A percentile compares a stretch with the other conserved stretches of the same genome.
phyloP scores from a whole-genome alignment of 1,140 invertebrate genomes.

The Drosophila prosaltans region DNA sequence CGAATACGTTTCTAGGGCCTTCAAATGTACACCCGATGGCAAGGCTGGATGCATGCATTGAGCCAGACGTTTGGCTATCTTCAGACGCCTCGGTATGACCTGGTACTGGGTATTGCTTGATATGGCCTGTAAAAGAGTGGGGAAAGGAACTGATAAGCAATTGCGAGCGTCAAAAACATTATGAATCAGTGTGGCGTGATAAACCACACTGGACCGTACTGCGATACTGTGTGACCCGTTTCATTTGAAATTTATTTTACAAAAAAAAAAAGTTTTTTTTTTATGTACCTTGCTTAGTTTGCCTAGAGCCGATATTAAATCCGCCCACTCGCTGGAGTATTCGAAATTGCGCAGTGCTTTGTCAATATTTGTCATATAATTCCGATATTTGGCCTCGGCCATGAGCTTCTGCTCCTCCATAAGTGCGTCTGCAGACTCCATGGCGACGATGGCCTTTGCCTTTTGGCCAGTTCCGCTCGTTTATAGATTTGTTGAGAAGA shows the following conservation, averaged over 20 bases:
- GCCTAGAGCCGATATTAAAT: conserved; percentile 95
- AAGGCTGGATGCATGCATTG: conserved; percentile 98
- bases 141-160: conserved; percentile 13
- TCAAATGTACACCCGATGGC: conserved; percentile 95
- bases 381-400: conserved; percentile 91
- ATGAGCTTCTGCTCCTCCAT: conserved; percentile 89
- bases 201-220: not conserved
- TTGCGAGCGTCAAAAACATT: not conserved
- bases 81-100: conserved; percentile 95
- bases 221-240: not conserved
- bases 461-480: conserved; percentile 21
- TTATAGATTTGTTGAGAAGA: not conserved
- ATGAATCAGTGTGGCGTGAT: conserved; percentile 30
- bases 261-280: too few relatives aligned
- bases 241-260: too few relatives aligned
- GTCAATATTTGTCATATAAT: conserved; percentile 92
- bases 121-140: conserved; percentile 86
- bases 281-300: conserved; percentile 94
- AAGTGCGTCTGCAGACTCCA: conserved; percentile 80
- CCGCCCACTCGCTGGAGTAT: conserved; percentile 97
- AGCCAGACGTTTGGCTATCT: conserved; percentile 95
- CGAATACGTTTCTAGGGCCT: conserved; percentile 96
- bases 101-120: conserved; percentile 91
- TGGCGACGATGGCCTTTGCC: conserved; percentile 38
- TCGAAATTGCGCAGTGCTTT: conserved; percentile 97